Conservation (phyloP, 2,797 vertebrate genomes). For the Diplodus puntazzo region DNA sequence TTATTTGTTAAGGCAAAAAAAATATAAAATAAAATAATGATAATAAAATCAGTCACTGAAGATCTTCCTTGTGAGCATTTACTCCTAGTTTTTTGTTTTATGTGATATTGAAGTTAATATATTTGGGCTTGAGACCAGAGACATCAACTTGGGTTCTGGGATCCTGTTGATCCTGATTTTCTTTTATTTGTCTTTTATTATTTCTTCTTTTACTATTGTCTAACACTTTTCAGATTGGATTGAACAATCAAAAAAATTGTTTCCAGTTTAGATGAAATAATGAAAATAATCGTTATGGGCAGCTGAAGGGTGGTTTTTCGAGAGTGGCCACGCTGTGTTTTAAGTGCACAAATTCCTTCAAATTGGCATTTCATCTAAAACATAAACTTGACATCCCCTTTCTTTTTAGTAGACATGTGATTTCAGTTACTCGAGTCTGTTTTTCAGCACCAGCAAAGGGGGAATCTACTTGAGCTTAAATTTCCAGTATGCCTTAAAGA, state of each 20-base stretch:
- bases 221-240: background rate
- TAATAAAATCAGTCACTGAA: too few relatives aligned
- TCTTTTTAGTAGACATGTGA: background rate
- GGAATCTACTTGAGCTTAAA: background rate
- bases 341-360: background rate
- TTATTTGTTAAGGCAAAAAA: too few relatives aligned
- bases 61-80: background rate
- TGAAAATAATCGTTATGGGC: background rate
- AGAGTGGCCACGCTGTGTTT: too few relatives aligned
- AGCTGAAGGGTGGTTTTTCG: too few relatives aligned
- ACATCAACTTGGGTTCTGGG: background rate
- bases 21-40: too few relatives aligned
- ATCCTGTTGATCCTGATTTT: background rate
- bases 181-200: too few relatives aligned
- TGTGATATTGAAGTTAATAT: background rate
- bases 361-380: constrained; percentile 4
- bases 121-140: background rate
- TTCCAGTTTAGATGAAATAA: background rate
- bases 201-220: background rate
- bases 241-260: background rate
- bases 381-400: background rate
- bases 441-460: background rate
- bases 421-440: too few relatives aligned
- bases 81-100: background rate
- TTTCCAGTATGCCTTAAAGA: background rate